Percentiles rank a stretch among this genome's conserved stretches.
Evolutionary conservation across 2,113 vertebrate species (phyloP).

Genomic region (Anhinga anhinga): DNA sequence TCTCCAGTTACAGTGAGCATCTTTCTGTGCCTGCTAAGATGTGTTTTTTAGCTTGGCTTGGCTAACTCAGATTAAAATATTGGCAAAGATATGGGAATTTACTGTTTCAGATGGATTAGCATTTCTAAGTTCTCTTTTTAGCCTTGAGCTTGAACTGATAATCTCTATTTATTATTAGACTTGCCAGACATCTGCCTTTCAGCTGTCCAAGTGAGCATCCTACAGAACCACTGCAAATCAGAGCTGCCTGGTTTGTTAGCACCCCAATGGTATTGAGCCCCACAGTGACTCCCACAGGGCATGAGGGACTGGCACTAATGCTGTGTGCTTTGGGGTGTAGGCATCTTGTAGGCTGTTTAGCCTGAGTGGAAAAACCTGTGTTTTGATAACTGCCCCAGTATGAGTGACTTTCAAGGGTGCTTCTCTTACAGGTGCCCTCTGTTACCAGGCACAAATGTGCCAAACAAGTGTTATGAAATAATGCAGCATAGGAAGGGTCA

Average conservation of each 20-base stretch:
- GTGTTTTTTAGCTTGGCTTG: background rate
- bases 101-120: conserved; percentile 1
- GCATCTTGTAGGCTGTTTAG: background rate
- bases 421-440: background rate
- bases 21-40: background rate
- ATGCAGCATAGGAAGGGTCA: accelerated
- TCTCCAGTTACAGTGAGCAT: background rate
- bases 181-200: conserved; percentile 26
- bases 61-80: background rate
- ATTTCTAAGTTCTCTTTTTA: conserved; percentile 1
- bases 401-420: background rate
- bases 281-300: background rate
- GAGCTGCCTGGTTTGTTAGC: background rate
- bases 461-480: background rate
- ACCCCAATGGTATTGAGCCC: background rate
- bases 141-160: background rate
- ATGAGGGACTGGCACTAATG: accelerated
- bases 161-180: background rate
- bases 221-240: background rate
- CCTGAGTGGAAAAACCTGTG: background rate
- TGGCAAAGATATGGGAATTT: background rate
- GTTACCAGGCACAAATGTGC: background rate
- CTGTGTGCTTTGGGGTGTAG: background rate
- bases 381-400: background rate
- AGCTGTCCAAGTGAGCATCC: background rate